A percentile compares a stretch with the other conserved stretches of the same genome.
phyloP scores from a whole-genome alignment of 2,113 vertebrate genomes.

The Elanus axillaris region DNA sequence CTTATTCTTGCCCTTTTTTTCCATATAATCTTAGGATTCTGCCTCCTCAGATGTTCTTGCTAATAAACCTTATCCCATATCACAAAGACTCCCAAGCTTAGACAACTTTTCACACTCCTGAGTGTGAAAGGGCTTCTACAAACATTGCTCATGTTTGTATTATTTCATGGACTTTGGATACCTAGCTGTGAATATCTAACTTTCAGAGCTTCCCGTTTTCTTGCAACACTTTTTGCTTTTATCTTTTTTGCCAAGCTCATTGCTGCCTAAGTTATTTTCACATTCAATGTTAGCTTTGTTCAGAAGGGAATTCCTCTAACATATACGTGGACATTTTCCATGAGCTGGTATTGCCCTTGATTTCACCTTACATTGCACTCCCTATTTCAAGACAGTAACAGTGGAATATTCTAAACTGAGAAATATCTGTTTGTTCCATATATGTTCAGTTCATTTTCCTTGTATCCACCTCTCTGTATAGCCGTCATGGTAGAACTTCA shows the following conservation, averaged over 20 bases:
- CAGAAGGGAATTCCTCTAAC: background rate
- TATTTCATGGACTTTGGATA: background rate
- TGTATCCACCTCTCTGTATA: background rate
- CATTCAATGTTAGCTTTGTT: background rate
- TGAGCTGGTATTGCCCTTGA: background rate
- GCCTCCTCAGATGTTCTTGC: background rate
- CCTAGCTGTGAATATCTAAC: background rate
- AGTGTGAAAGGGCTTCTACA: background rate
- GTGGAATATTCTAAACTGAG: background rate
- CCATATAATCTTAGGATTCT: background rate
- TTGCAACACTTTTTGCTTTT: background rate
- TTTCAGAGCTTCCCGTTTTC: background rate
- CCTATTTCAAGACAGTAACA: background rate
- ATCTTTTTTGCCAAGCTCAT: background rate
- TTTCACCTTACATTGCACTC: background rate
- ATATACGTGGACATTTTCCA: background rate
- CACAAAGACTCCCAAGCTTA: background rate
- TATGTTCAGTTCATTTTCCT: background rate
- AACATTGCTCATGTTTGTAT: background rate
- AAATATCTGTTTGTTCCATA: background rate
- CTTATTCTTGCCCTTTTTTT: background rate
- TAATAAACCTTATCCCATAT: background rate
- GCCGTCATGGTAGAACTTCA: background rate
- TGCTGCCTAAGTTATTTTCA: background rate
- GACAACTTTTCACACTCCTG: background rate